Conservation (phyloP, 2,888 invertebrate species). For the Lycophotia porphyrea region DNA sequence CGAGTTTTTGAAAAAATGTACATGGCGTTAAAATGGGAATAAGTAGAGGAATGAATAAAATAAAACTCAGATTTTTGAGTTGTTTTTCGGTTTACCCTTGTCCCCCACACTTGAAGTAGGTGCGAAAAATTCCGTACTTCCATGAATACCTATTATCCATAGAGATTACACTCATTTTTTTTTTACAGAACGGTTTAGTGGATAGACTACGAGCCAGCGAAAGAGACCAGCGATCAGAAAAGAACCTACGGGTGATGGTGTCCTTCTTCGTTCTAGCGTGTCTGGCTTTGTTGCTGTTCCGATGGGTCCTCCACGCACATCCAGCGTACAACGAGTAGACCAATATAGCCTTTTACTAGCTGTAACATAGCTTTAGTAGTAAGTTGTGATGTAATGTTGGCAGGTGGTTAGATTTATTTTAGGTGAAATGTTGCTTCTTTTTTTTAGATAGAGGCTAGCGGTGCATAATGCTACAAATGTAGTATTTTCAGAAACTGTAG, state of each 20-base stretch:
- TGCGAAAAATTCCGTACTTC: neutral
- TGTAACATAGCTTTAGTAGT: conserved; percentile 22
- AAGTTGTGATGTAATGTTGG: conserved; percentile 39
- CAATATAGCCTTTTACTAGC: conserved; percentile 6
- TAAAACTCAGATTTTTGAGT: too few relatives aligned
- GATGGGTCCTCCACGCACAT: conserved; percentile 85
- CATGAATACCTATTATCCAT: neutral
- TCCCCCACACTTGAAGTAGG: neutral
- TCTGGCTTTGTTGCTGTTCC: conserved; percentile 79
- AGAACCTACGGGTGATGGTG: conserved; percentile 82
- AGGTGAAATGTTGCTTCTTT: conserved; percentile 35
- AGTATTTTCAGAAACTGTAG: neutral
- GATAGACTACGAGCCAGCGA: conserved; percentile 86
- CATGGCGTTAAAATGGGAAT: neutral
- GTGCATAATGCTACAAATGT: neutral
- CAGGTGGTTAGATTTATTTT: conserved; percentile 37
- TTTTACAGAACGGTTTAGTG: conserved; percentile 85
- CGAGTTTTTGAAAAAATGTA: too few relatives aligned
- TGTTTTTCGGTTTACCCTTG: neutral
- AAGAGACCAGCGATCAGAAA: conserved; percentile 84
- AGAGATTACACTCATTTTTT: conserved; percentile 22
- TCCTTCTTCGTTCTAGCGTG: conserved; percentile 82
- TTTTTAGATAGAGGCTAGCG: conserved; percentile 29
- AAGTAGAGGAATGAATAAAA: too few relatives aligned
- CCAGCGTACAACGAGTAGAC: conserved; percentile 74